phyloP scores from a whole-genome alignment of 2,797 vertebrate genomes.

The Xyrichtys novacula region DNA sequence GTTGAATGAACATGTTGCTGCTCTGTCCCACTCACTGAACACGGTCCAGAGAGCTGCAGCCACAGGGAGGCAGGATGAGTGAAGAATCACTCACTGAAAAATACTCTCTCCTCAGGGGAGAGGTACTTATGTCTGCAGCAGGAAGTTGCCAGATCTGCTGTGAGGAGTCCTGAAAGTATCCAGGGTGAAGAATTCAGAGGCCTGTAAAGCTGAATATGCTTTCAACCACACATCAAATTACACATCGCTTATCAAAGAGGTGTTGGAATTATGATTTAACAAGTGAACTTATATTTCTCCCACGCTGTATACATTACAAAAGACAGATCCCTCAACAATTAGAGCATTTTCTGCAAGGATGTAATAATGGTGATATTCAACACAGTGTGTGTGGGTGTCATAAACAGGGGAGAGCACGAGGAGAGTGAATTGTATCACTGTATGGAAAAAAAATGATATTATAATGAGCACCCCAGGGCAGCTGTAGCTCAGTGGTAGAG shows the following conservation, averaged over 20 bases:
- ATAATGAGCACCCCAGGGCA: too few species aligned
- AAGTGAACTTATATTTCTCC: too few species aligned
- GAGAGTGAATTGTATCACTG: too few species aligned
- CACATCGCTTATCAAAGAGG: background rate
- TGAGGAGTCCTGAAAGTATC: background rate
- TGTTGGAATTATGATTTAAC: background rate
- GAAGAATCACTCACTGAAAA: background rate
- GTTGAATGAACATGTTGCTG: background rate
- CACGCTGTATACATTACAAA: too few species aligned
- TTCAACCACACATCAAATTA: background rate
- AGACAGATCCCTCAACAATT: too few species aligned
- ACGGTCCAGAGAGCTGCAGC: slow-evolving; percentile 1
- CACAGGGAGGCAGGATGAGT: background rate
- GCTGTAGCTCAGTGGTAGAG: too few species aligned
- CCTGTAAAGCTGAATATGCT: background rate
- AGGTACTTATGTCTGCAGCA: slow-evolving; percentile 1
- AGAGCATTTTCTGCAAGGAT: too few species aligned
- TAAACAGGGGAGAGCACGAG: too few species aligned
- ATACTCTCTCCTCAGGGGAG: background rate
- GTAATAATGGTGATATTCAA: too few species aligned
- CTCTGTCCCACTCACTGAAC: background rate
- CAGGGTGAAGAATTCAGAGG: background rate
- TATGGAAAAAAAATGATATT: too few species aligned
- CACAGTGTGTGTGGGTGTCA: too few species aligned
- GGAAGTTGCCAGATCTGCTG: background rate